phyloP scores from a whole-genome alignment of 2,113 vertebrate species.

The Cyanoramphus novaezelandiae region DNA sequence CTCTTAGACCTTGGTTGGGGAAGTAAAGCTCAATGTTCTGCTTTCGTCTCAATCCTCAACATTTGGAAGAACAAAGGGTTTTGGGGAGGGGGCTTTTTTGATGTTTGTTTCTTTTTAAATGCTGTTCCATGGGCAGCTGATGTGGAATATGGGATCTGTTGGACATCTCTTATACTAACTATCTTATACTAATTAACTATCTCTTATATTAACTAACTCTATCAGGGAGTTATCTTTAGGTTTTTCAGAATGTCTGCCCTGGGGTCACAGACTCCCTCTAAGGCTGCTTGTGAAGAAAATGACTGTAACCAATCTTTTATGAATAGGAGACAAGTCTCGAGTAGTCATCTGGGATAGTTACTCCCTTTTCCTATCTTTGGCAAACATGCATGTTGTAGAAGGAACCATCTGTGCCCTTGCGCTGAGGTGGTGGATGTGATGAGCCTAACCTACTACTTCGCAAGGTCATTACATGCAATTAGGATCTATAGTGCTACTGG shows the following conservation, averaged over 20 bases:
- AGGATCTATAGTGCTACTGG: background rate
- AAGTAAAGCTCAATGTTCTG: background rate
- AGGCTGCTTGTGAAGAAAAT: background rate
- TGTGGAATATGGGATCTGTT: background rate
- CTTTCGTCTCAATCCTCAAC: background rate
- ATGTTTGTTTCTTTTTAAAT: background rate
- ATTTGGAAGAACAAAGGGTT: background rate
- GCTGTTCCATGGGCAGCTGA: background rate
- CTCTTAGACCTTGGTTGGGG: background rate
- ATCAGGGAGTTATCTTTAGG: background rate
- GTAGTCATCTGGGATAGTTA: background rate
- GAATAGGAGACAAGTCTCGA: background rate
- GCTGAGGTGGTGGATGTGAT: background rate
- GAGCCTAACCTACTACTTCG: background rate
- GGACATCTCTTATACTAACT: background rate
- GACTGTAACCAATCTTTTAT: background rate
- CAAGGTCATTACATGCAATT: background rate
- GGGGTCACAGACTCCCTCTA: background rate
- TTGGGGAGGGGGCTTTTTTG: background rate
- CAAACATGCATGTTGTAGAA: background rate
- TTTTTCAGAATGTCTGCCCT: constrained; percentile 27
- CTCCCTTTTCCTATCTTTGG: background rate
- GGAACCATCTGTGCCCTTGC: background rate
- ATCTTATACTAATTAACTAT: too few species aligned
- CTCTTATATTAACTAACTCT: background rate